Percentiles rank a stretch among this genome's conserved stretches.
Evolutionary conservation across 2,888 invertebrate genomes (phyloP).

Genomic region (Macrophya alboannulata): DNA sequence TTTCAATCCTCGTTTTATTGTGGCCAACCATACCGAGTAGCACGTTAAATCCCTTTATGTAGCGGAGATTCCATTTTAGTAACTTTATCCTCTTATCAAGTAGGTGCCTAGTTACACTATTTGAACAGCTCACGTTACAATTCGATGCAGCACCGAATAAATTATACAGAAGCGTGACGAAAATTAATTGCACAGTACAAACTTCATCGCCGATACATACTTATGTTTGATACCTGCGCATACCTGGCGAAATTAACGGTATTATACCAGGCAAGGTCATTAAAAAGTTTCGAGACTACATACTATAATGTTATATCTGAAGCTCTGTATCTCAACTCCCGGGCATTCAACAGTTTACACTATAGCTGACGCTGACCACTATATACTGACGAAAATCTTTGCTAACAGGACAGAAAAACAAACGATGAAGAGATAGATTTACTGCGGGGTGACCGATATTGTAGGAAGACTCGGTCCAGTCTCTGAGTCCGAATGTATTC

Average conservation of each 20-base stretch:
- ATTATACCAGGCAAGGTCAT: constrained; percentile 9
- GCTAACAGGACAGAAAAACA: constrained; percentile 13
- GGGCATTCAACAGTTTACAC: not conserved
- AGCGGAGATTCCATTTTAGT: not conserved
- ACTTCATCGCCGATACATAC: not conserved
- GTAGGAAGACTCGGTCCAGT: not conserved
- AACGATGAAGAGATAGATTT: not conserved
- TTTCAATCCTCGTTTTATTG: not conserved
- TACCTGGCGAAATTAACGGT: not conserved
- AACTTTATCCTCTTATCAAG: constrained; percentile 1
- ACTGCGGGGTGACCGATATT: not conserved
- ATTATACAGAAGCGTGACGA: not conserved
- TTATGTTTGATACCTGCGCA: not conserved
- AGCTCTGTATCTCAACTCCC: not conserved
- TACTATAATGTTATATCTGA: not conserved
- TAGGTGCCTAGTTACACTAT: not conserved
- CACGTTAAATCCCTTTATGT: not conserved
- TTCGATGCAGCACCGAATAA: not conserved
- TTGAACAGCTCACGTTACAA: not conserved
- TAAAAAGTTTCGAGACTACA: not conserved
- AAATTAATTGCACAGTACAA: not conserved
- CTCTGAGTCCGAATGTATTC: not conserved
- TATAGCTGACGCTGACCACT: not conserved
- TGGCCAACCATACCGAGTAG: not conserved
- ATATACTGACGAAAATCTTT: not conserved